Conservation (phyloP, 2,113 vertebrate species). For the Nycticorax nycticorax region DNA sequence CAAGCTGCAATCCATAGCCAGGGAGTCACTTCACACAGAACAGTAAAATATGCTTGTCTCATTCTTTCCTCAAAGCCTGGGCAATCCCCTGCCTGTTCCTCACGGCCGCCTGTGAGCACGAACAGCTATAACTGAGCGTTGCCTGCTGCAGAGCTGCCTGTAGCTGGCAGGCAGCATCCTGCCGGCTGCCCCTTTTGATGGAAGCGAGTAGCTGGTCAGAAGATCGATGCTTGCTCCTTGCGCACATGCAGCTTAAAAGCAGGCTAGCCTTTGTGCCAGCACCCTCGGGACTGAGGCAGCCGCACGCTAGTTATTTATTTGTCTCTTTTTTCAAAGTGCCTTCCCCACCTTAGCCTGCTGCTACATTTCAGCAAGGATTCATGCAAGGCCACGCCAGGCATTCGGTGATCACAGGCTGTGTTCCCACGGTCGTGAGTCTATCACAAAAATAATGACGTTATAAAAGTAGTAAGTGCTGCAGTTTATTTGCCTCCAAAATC, state of each 20-base stretch:
- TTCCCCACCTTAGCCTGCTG: background rate
- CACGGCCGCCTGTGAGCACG: background rate
- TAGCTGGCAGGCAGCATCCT: background rate
- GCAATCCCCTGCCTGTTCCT: background rate
- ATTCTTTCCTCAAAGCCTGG: background rate
- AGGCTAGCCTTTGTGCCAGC: background rate
- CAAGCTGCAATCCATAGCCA: background rate
- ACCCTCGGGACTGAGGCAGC: background rate
- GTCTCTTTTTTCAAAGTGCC: background rate
- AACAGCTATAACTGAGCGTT: background rate
- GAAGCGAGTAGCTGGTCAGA: background rate
- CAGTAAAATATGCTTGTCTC: background rate
- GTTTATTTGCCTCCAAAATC: background rate
- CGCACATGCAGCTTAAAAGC: background rate
- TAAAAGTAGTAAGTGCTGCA: background rate
- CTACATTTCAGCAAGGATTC: background rate
- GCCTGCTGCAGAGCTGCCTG: background rate
- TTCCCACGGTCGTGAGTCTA: background rate
- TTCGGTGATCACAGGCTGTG: background rate
- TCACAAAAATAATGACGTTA: background rate
- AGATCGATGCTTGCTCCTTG: background rate
- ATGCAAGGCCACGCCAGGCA: background rate
- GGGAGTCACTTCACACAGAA: background rate
- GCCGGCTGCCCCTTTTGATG: background rate
- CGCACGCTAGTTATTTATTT: background rate